Base-by-base conservation (phyloP, 1,140 invertebrate genomes). In the Euura saliciscinereae region DNA sequence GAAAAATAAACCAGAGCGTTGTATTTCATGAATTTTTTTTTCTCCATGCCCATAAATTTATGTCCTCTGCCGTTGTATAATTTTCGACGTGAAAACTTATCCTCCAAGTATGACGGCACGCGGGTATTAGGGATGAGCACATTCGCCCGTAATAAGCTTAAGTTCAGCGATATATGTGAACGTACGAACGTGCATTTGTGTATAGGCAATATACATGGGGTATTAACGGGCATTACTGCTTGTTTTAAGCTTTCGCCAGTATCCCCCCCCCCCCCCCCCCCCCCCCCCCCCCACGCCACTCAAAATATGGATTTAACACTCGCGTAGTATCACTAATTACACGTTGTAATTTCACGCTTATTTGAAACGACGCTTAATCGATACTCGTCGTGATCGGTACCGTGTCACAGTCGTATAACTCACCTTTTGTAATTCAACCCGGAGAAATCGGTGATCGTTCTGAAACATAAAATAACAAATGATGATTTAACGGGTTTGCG, bases 381-480 rank as follows among this genome's bases (percentile, higher is more conserved):
- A 59, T 59, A 59, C 3, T 8, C 5, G 51, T 59, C 6, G 51
- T 59, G 3, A n/a, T n/a, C 51, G 13, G 8, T 11, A 4, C 13
- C 51, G 13, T n/a, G 51, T n/a, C 51, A 11, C 6, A 6, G 10
- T 59, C 51, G 51, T 28, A 1, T 28, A 28, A 78, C 79, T 82
- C 69, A 83, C 82, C 79, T 78, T 65, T 74, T 78, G 43, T 74
- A 74, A 46, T 77, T 81, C 42, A 68, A 64, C 68, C 73, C 78
- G 71, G 78, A 78, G 43, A 78, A 72, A 73, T 83, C 82, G 65
- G 78, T 71, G 67, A 83, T 81, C 46, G 80, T 82, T 46, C 82
- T 83, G 81, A 45, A 83, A 83, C 76, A 79, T 71, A 80, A 73
- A 44, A 67, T 69, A 42, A 71, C 46, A 69, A 59, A 64, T 6